Evolutionary conservation across 64 coral and sea anemone species (phyloP), one percentile per base, ranked within the genome.

Genomic region (Porites lutea): DNA sequence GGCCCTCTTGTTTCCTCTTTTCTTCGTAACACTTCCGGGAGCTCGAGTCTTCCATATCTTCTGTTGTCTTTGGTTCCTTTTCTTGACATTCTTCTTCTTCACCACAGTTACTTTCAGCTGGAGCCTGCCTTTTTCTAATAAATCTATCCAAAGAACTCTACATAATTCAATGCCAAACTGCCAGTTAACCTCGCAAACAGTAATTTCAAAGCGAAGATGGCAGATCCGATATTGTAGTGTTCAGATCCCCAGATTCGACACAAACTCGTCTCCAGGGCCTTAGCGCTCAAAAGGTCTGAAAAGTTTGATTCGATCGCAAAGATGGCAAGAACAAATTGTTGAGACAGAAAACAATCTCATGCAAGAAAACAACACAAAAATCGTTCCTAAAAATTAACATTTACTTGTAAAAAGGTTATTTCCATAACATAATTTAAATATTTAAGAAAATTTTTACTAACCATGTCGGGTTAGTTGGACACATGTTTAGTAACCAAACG

Each of bases 401-500:
- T 37, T 37, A 37, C 27, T 37, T 37, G 27, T 48, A 13, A 48
- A 74, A 74, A 50, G 71, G 71, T 46, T 74, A 74, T 48, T 74
- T 74, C 45, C 45, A 74, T 74, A 74, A 74, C 71, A 74, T 48
- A 48, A 74, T 74, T 74, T 74, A 74, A 74, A 74, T 74, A 37
- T 37, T 37, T 37, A 73, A 73, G 43, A 73, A 12, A 74, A 78
- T 78, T 79, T 89, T 79, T 66, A 50, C 87, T 89, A 79, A 65
- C 71, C 72, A 62, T 87, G 84, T 88, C 23, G 59, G 75, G 88
- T 80, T 90, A 82, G 45, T 71, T 82, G 88, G 61, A 90, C 88
- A 90, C 79, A 62, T 85, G 14, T 92, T 85, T 82, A 83, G 69
- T 85, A 92, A 92, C 71, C 80, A 92, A 73, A 84, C 43, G 27